These are phyloP conservation scores for Anarsia innoxiella DNA, from an alignment of 2,888 invertebrate species.

Conservation along the genomic window DNA sequence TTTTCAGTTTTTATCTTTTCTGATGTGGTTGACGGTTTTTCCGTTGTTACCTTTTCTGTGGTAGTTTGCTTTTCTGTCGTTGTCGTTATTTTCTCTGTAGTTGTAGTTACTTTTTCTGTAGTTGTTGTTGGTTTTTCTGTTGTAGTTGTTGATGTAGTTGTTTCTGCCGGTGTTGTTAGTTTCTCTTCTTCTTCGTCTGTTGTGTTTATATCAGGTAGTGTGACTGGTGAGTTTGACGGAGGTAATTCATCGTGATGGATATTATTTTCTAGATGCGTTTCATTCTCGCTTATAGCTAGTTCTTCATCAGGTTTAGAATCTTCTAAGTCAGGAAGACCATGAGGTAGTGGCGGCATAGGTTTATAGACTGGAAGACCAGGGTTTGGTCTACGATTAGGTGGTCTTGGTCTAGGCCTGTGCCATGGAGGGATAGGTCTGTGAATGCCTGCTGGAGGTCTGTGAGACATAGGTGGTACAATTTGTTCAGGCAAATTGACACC, in stretches of 20 bases:
- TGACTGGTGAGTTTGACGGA: slow-evolving; percentile 21
- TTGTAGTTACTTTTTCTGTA: slow-evolving; percentile 24
- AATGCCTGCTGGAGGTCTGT: slow-evolving; percentile 76
- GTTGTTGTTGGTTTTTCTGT: slow-evolving; percentile 34
- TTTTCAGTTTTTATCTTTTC: slow-evolving; percentile 27
- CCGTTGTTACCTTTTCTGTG: slow-evolving; percentile 29
- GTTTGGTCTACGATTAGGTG: slow-evolving; percentile 64
- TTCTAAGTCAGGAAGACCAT: slow-evolving; percentile 44
- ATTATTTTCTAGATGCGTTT: slow-evolving; percentile 54
- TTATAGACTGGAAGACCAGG: slow-evolving; percentile 77
- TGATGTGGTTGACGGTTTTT: slow-evolving; percentile 29
- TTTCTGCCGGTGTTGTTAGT: slow-evolving; percentile 31
- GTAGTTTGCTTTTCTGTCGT: slow-evolving; percentile 26
- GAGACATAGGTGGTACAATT: slow-evolving; percentile 77
- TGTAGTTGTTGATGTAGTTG: slow-evolving; percentile 27
- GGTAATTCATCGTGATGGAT: slow-evolving; percentile 43
- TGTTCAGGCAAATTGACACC: slow-evolving; percentile 85
- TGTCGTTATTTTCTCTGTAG: slow-evolving; percentile 23
- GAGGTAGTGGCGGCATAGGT: slow-evolving; percentile 70
- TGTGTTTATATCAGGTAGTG: slow-evolving; percentile 31
- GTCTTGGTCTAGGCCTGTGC: slow-evolving; percentile 77
- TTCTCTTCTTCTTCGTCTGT: slow-evolving; percentile 44
- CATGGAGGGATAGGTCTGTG: slow-evolving; percentile 79
- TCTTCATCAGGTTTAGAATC: slow-evolving; percentile 42
- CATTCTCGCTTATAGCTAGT: slow-evolving; percentile 48